Base-by-base conservation (phyloP, 2,113 vertebrate species). In the Rhipidura dahli region DNA sequence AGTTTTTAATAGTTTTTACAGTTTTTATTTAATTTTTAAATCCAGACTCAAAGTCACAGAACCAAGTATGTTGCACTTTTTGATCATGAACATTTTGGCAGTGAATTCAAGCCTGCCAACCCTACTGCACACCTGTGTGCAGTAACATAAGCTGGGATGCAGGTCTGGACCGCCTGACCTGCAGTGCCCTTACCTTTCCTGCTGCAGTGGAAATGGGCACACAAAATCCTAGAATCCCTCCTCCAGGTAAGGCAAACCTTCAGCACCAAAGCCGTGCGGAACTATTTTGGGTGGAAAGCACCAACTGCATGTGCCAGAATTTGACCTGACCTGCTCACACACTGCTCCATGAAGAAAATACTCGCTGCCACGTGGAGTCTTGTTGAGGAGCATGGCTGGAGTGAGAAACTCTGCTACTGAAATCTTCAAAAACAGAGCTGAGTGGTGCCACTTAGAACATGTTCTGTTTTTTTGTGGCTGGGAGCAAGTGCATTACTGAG, bases 381-480 rank as follows among this genome's bases (percentile, higher is more conserved):
- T 49, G 42, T 11, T 50, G 26, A 63, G 14, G 45, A 90, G 9
- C 3, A 1, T 28, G 3, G 20, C 26, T 70, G 22, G 5, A 56
- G 6, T 11, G 35, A 40, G 30, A 19, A 75, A 31, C 1, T 44
- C 15, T 44, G 35, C 30, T 22, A 7, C 21, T 17, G 45, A 56
- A 81, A 81, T 31, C 7, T 39, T 35, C n/a, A 81, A 11, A 37
- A 78, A 21, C 1, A 40, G 45, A 20, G 21, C 3, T 11, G 6
- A 17, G 9, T 3, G 3, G 9, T 27, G 11, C 3, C 26, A 28
- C 5, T 16, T 40, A 24, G 8, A 26, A 18, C 5, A 8, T 9
- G 6, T 2, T 16, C 24, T 45, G 14, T 0, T 1, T 0, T 0
- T 23, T n/a, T 61, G 21, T 59, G 14, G 2, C 3, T 44, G 50